These are phyloP conservation scores for Aromia moschata DNA, from an alignment of 2,888 invertebrate genomes.

Conservation along the genomic window DNA sequence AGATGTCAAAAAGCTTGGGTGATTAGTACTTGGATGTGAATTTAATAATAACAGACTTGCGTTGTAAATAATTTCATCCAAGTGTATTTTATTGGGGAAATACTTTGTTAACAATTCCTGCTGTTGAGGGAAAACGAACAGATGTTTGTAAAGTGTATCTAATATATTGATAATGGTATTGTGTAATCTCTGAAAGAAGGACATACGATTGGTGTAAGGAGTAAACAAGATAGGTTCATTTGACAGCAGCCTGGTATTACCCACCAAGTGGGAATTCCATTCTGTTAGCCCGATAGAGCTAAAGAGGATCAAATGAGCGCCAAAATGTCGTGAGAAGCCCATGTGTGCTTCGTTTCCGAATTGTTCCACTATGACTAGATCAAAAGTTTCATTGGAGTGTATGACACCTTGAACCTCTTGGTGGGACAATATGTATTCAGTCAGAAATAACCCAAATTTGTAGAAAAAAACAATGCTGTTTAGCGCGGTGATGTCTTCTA, in stretches of 20 bases:
- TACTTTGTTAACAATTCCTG: conserved; percentile 45
- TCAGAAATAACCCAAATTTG: conserved; percentile 27
- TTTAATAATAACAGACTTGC: conserved; percentile 50
- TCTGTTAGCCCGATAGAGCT: conserved; percentile 62
- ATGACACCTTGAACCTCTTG: conserved; percentile 50
- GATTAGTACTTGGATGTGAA: conserved; percentile 64
- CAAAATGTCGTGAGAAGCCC: conserved; percentile 58
- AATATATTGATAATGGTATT: conserved; percentile 62
- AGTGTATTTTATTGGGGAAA: conserved; percentile 47
- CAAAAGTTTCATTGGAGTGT: conserved; percentile 58
- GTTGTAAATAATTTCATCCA: conserved; percentile 46
- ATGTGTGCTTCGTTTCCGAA: conserved; percentile 64
- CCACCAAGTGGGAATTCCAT: conserved; percentile 64
- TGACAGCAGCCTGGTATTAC: conserved; percentile 62
- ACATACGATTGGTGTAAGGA: conserved; percentile 61
- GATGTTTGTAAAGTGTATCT: conserved; percentile 40
- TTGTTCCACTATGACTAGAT: conserved; percentile 62
- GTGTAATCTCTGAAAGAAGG: conserved; percentile 65
- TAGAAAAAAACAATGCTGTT: neutral
- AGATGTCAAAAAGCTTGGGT: conserved; percentile 62
- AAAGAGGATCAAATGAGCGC: conserved; percentile 58
- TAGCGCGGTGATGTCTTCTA: neutral
- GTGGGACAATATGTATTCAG: conserved; percentile 52
- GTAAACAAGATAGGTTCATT: conserved; percentile 63
- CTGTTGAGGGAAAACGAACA: conserved; percentile 40